These are phyloP conservation scores for Zaprionus gabonicus DNA, from an alignment of 1,140 invertebrate species.

Conservation along the genomic window DNA sequence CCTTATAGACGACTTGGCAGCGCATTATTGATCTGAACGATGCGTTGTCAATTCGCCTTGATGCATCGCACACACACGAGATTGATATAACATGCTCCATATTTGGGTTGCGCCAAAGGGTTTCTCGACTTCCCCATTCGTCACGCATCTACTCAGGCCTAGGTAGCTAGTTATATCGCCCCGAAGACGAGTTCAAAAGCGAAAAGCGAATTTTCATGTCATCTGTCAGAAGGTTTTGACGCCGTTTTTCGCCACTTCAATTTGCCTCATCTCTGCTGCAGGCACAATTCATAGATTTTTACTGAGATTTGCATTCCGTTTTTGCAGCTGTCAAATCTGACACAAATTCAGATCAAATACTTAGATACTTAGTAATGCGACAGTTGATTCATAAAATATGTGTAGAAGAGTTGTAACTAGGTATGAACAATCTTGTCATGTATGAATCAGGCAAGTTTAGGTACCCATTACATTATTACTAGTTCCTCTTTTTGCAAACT, in stretches of 20 bases:
- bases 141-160: conserved; percentile 26
- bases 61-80: conserved; percentile 60
- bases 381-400: not conserved
- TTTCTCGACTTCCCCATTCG: conserved; percentile 26
- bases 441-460: too few species aligned
- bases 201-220: conserved; percentile 77
- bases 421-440: too few species aligned
- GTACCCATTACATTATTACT: too few species aligned
- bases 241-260: conserved; percentile 2
- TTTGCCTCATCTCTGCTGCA: not conserved
- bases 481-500: too few species aligned
- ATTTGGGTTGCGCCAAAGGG: conserved; percentile 44
- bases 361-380: too few species aligned
- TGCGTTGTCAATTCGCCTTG: conserved; percentile 76
- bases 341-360: not conserved
- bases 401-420: too few species aligned
- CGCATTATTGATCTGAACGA: conserved; percentile 71
- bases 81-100: conserved; percentile 64
- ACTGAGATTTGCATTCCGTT: not conserved
- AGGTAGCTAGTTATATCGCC: not conserved
- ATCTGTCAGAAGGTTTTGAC: conserved; percentile 74
- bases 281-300: not conserved
- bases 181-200: conserved; percentile 49
- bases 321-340: conserved; percentile 3
- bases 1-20: not conserved